Base-by-base conservation (phyloP, 2,113 vertebrate genomes). In the Pelusios castaneus region DNA sequence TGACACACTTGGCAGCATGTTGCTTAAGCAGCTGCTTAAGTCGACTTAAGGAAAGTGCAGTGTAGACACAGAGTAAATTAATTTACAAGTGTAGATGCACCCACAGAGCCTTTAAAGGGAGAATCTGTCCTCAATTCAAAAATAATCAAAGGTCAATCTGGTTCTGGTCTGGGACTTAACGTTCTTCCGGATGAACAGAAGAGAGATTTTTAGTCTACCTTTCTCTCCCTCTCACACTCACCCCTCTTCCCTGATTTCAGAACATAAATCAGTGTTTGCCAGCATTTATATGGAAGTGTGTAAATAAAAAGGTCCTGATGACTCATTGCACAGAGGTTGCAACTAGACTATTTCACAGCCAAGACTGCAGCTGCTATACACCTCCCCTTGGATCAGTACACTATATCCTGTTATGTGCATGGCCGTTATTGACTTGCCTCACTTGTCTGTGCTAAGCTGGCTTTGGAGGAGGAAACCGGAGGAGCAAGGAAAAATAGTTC, bases 301-400 rank as follows among this genome's bases (percentile, higher is more conserved):
- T 96, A 97, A 98, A 97, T 97, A 94, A 98, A 97, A 96, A 89
- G 58, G 78, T 29, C 56, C 96, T 95, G 96, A 97, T 97, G 97
- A 98, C 94, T 97, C 85, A n/a, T 78, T 94, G 97, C 93, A 78
- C 96, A 93, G 94, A 95, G 89, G 96, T 91, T 97, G 94, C 85
- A 93, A 93, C 96, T 94, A 82, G 86, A 93, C 97, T 95, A 97
- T 97, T 97, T 96, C 97, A 97, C 87, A 94, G 96, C 91, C 97
- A 87, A 92, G 97, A 98, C 97, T 56, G 7, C 98, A 98, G 98
- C 98, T 98, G 98, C 98, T 98, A 94, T 96, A 96, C 97, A 97
- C 98, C 98, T 97, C 95, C 97, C 97, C 97, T 98, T 96, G 98
- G 99, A 99, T 98, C 98, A 98, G 98, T 97, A 99, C 98, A 97